Percentiles rank a stretch among this genome's conserved stretches.
Evolutionary conservation across 2,797 vertebrate genomes (phyloP).

Genomic region (Anableps anableps): DNA sequence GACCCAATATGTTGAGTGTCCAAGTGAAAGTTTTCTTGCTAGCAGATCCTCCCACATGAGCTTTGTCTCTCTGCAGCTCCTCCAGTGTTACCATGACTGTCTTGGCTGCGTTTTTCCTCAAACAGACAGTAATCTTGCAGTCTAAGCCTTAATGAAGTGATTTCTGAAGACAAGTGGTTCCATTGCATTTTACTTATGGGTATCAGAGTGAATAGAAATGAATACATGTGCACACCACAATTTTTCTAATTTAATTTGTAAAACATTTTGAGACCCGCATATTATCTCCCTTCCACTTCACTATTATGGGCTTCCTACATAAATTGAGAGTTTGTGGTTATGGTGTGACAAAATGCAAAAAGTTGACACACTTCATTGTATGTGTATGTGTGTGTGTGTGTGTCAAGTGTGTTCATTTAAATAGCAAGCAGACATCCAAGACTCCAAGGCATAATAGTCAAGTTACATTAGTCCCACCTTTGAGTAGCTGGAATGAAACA

Average conservation of each 20-base stretch:
- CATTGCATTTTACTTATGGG: too few relatives aligned
- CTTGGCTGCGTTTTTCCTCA: too few relatives aligned
- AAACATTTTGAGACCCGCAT: background rate
- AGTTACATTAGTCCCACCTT: background rate
- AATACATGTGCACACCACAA: background rate
- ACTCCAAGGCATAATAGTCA: background rate
- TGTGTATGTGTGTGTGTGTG: background rate
- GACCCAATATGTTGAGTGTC: background rate
- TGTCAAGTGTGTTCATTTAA: background rate
- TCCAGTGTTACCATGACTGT: background rate
- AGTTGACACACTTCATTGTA: background rate
- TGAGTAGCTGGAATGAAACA: background rate
- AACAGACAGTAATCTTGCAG: too few relatives aligned
- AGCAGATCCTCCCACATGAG: background rate
- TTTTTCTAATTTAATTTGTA: background rate
- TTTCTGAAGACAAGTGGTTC: too few relatives aligned
- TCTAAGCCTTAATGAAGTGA: too few relatives aligned
- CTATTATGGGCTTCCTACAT: background rate
- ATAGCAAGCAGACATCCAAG: background rate
- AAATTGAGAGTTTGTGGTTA: background rate
- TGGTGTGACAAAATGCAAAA: background rate
- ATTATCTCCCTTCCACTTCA: background rate
- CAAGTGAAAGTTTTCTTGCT: background rate
- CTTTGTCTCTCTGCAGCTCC: background rate
- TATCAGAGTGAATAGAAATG: too few relatives aligned